Base-by-base conservation (phyloP, 2,888 invertebrate genomes). In the Matsumyia berberina region DNA sequence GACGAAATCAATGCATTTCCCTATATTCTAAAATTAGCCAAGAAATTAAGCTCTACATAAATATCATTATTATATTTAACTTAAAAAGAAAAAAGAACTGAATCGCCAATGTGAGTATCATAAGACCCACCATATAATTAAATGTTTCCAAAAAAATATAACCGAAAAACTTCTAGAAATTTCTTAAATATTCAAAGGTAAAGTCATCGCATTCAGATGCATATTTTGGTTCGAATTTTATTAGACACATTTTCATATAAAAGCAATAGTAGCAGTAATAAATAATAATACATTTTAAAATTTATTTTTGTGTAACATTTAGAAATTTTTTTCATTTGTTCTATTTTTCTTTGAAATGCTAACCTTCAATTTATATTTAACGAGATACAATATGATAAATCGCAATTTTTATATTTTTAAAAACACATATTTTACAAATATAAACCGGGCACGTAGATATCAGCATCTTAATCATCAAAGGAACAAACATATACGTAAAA, bases 1-100 rank as follows among this genome's bases (percentile, higher is more conserved):
- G 55, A 24, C 37, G 12, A 62, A 44, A 39, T 79, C 31, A 79
- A 79, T 79, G 64, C 62, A 64, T 78, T 78, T 72, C 17, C 35
- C n/a, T 15, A 44, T 46, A 35, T 51, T 33, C 51, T 19, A 31
- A 35, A n/a, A 24, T 7, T 31, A 60, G 15, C 15, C 58, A 53
- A 60, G 35, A 33, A 37, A 76, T 53, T n/a, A 17, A 33, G 29
- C 6, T 17, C 55, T 15, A 24, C 2, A 5, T 33, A 24, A 17
- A 33, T 11, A 31, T 11, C 29, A 60, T 60, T 15, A 55, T 37
- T 9, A 29, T 9, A 15, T 60, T 42, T 29, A 3, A 57, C 9
- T n/a, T 29, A n/a, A n/a, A 37, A 35, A 2, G 3, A 42, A 55
- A 55, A 31, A 29, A 31, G 60, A 60, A 60, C 44, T 31, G 29